Base-by-base conservation (phyloP, 2,888 invertebrate genomes). In the Drosophila nigritarsus region DNA sequence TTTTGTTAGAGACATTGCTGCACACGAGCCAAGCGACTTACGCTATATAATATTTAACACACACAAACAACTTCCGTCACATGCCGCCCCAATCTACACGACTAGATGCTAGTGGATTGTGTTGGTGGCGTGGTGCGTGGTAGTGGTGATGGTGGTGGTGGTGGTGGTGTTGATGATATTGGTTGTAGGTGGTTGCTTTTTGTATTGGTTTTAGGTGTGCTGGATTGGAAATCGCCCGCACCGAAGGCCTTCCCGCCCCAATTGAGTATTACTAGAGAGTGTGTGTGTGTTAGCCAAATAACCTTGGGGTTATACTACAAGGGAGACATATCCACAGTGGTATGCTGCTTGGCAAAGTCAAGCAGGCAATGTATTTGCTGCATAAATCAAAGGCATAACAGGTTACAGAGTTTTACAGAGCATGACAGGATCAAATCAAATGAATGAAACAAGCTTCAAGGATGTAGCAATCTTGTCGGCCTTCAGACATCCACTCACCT, bases 401-500 rank as follows among this genome's bases (percentile, higher is more conserved):
- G 65, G 67, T 87, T 87, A 89, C 72, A 75, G 45, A 45, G 45
- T 55, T 78, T 64, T 66, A 72, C 61, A 80, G 51, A 66, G 67
- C 36, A 69, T 38, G 56, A 65, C 38, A 45, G n/a, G 45, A 53
- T 60, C 55, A 64, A 45, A 61, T 80, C 66, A 79, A 54, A 79
- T 51, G 45, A 69, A 73, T 75, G 85, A 64, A 54, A 79, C 62
- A 60, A 73, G 66, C 68, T 77, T 72, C 67, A 78, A 79, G 51
- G 76, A 69, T 54, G 65, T 63, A 66, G 64, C 49, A 66, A 69
- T 32, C 83, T 67, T 62, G 38, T 18, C 63, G 69, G 53, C 55
- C 63, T 72, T 45, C 55, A 73, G 66, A 62, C 60, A 65, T 72
- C 73, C 80, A 55, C 55, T 92, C 95, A 97, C 97, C 97, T 98